Evolutionary conservation across 2,113 vertebrate species (phyloP).

Genomic region (Drymodes brunneopygia): DNA sequence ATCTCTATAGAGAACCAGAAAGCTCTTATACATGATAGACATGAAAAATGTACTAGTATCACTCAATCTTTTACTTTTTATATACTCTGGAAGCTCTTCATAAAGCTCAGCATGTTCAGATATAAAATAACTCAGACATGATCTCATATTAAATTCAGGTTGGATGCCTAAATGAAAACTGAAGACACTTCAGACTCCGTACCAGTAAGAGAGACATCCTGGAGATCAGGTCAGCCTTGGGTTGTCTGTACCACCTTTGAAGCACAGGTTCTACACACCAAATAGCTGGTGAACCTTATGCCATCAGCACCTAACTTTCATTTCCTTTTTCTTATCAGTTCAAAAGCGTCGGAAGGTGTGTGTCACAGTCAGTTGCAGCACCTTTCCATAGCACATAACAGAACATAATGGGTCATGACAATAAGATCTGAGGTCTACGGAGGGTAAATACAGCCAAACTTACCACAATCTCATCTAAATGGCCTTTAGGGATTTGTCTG

Average conservation of each 20-base stretch:
- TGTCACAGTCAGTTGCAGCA: background rate
- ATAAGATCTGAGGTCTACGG: fast-evolving
- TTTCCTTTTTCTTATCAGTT: background rate
- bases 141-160: background rate
- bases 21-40: background rate
- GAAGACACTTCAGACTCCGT: background rate
- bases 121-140: background rate
- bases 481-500: background rate
- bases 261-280: background rate
- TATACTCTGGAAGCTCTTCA: background rate
- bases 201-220: background rate
- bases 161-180: background rate
- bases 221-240: background rate
- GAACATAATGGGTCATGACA: background rate
- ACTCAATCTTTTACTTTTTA: background rate
- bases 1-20: background rate
- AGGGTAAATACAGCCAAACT: background rate
- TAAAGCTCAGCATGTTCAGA: background rate
- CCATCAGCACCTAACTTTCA: background rate
- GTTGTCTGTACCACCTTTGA: background rate
- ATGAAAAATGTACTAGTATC: background rate
- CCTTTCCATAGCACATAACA: background rate
- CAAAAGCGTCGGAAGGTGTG: background rate
- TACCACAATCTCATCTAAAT: background rate
- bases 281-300: background rate